Evolutionary conservation across 2,113 vertebrate species (phyloP).

Genomic region (Oncorhynchus tshawytscha): DNA sequence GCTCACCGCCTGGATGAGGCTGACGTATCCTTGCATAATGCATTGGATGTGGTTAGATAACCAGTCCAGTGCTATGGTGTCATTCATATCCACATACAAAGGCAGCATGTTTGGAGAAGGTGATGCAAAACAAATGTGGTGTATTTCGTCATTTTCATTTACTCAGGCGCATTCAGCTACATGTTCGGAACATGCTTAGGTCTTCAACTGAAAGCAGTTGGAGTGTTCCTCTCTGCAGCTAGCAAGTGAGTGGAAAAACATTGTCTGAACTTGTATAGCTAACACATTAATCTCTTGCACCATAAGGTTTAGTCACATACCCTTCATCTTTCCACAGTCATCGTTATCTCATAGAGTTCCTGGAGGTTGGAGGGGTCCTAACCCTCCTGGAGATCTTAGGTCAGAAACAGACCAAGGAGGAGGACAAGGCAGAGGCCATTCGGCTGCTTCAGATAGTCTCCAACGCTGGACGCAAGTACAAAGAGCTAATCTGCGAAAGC

Average conservation of each 20-base stretch:
- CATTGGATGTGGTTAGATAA: neutral
- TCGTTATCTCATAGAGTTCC: slow-evolving; percentile 81
- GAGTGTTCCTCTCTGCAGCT: slow-evolving; percentile 80
- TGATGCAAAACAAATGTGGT: neutral
- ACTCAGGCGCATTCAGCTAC: slow-evolving; percentile 70
- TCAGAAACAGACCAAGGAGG: slow-evolving; percentile 69
- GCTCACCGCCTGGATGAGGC: slow-evolving; percentile 79
- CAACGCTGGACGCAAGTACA: slow-evolving; percentile 76
- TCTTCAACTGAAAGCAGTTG: slow-evolving; percentile 77
- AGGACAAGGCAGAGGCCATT: slow-evolving; percentile 76
- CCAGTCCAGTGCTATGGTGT: no score
- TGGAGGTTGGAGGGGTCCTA: slow-evolving; percentile 78
- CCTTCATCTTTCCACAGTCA: slow-evolving; percentile 61
- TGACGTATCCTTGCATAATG: slow-evolving; percentile 75
- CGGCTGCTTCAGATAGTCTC: slow-evolving; percentile 76
- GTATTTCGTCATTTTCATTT: slow-evolving; percentile 54
- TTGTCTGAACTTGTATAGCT: neutral
- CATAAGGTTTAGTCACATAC: neutral
- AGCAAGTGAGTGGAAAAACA: slow-evolving; percentile 73
- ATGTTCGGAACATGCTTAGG: slow-evolving; percentile 71
- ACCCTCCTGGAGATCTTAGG: slow-evolving; percentile 82
- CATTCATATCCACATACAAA: no score
- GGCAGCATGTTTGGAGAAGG: no score
- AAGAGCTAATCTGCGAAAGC: slow-evolving; percentile 87
- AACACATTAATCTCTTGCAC: neutral